Base-by-base conservation (phyloP, 2,797 vertebrate species). In the Nannoperca australis region DNA sequence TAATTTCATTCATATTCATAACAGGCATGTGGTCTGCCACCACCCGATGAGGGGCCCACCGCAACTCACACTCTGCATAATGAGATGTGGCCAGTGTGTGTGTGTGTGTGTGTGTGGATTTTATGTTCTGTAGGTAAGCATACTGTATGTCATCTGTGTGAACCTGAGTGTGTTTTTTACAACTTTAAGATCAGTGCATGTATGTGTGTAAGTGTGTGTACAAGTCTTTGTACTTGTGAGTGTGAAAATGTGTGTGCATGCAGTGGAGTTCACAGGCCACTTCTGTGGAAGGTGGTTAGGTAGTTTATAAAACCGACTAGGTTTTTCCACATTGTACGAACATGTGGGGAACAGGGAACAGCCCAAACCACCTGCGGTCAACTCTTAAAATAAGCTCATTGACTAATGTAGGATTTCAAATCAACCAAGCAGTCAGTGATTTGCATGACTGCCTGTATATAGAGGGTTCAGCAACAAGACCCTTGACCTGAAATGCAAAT, bases 1-100 rank as follows among this genome's bases (percentile, higher is more conserved):
- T 93, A 92, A 94, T 93, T 91, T 93, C 89, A 93, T 94, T 91
- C 93, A 93, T 94, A 93, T 94, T 94, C 92, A 94, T 94, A 93
- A 92, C 90, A 89, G 89, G 85, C 91, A 87, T 93, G 92, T 88
- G 91, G 92, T 92, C 86, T 91, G 85, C 91, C 84, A 75, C 85
- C 65, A 51, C 89, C 83, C 84, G 80, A 88, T 55, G 75, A 90
- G 82, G 36, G 88, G 84, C 88, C 90, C 81, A 90, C 90, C 90
- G 56, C 91, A 91, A 89, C 90, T 91, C 90, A 79, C 89, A 88
- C 85, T 79, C 87, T 78, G 89, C 92, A 93, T 93, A 94, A 93
- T 93, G 85, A 93, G 83, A 82, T 82, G 73, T 80, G 87, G 78
- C 73, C 75, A 49, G 70, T 44, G 62, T 82, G 73, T 78, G 61